Conservation (phyloP, 1,140 invertebrate genomes). For the Apis dorsata region DNA sequence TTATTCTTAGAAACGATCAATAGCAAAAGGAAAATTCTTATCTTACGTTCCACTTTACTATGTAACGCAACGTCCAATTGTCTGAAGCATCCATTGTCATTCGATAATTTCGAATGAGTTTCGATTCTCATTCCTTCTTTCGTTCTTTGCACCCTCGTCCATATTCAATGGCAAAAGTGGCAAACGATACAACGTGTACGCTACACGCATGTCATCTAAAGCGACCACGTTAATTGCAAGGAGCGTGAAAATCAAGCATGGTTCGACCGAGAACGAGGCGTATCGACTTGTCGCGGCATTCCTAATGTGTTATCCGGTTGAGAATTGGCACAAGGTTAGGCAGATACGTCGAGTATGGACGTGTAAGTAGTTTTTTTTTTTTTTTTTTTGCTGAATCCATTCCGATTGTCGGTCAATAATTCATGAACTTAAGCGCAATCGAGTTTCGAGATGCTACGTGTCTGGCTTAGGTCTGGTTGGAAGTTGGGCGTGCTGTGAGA, state of each 20-base stretch:
- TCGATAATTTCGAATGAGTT: not conserved
- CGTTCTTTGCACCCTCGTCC: not conserved
- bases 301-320: slow-evolving; percentile 22
- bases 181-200: not conserved
- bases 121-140: not conserved
- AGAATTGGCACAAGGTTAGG: slow-evolving; percentile 52
- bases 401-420: slow-evolving; percentile 2
- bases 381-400: slow-evolving; percentile 25
- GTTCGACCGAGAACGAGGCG: slow-evolving; percentile 21
- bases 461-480: not conserved
- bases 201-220: not conserved
- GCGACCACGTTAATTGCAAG: slow-evolving; percentile 7
- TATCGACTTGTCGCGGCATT: slow-evolving; percentile 27
- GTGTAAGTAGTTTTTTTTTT: not conserved
- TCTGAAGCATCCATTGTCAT: too few species aligned
- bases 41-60: too few species aligned
- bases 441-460: not conserved
- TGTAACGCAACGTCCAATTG: too few species aligned
- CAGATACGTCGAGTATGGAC: slow-evolving; percentile 29
- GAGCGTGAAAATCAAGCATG: slow-evolving; percentile 5
- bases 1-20: too few species aligned
- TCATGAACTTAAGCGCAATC: not conserved
- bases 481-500: not conserved
- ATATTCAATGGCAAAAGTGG: slow-evolving; percentile 29
- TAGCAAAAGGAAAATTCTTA: too few species aligned